Percentiles rank a stretch among this genome's conserved stretches.
phyloP scores from a whole-genome alignment of 2,113 vertebrate genomes.

The Pycnonotus jocosus region DNA sequence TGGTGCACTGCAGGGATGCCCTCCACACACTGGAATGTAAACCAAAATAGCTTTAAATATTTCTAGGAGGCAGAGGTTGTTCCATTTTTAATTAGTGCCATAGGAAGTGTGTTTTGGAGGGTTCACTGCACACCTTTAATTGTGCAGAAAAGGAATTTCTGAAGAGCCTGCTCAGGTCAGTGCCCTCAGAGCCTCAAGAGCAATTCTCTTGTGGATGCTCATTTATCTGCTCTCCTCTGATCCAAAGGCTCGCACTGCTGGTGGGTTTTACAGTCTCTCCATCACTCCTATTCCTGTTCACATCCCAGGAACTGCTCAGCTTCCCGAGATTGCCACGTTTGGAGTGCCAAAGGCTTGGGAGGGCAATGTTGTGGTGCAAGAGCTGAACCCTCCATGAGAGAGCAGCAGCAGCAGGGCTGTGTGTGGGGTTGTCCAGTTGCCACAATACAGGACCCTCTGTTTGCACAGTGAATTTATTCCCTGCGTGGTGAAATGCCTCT shows the following conservation, averaged over 20 bases:
- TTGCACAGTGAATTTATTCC: neutral
- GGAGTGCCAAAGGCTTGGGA: neutral
- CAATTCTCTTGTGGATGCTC: neutral
- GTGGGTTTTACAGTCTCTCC: neutral
- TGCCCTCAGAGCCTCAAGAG: neutral
- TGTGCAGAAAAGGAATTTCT: neutral
- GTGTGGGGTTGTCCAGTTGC: neutral
- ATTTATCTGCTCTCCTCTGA: neutral
- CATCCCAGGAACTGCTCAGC: neutral
- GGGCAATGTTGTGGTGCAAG: rapidly evolving
- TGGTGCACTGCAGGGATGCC: neutral
- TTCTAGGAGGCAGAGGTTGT: neutral
- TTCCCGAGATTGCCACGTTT: neutral
- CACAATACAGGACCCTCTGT: neutral
- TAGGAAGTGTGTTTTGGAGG: neutral
- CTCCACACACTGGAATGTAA: neutral
- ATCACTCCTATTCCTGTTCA: rapidly evolving
- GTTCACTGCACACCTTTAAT: neutral
- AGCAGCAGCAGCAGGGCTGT: neutral
- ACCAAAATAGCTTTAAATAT: neutral
- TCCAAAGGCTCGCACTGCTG: neutral
- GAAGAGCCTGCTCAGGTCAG: neutral
- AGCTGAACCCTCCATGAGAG: neutral
- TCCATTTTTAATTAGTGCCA: neutral
- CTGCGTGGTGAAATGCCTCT: neutral